A percentile compares a stretch with the other conserved stretches of the same genome.
phyloP scores from a whole-genome alignment of 1,140 invertebrate genomes.

The Drosophila kepulauana region DNA sequence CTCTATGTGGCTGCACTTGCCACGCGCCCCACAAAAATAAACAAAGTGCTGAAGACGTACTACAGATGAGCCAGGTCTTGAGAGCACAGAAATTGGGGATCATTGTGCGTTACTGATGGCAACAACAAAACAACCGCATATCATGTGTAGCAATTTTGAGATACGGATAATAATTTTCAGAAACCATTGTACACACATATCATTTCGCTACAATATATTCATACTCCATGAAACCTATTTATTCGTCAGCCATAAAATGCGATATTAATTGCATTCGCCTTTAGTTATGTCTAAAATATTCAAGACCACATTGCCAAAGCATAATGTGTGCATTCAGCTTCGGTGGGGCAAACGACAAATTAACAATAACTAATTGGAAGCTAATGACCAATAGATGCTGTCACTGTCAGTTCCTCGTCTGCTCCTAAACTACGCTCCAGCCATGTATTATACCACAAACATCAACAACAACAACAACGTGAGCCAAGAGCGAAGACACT shows the following conservation, averaged over 20 bases:
- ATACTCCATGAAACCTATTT: slow-evolving; percentile 19
- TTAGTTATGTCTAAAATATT: slow-evolving; percentile 24
- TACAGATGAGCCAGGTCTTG: slow-evolving; percentile 20
- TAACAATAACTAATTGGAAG: slow-evolving; percentile 78
- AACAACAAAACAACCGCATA: slow-evolving; percentile 49
- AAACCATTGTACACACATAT: not conserved
- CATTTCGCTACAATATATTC: not conserved
- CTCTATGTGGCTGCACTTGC: slow-evolving; percentile 67
- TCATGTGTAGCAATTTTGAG: slow-evolving; percentile 55
- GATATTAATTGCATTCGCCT: slow-evolving; percentile 41
- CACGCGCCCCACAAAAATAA: slow-evolving; percentile 73
- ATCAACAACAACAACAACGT: slow-evolving; percentile 8
- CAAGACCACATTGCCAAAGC: slow-evolving; percentile 29
- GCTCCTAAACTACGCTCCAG: slow-evolving; percentile 30
- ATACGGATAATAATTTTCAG: slow-evolving; percentile 19
- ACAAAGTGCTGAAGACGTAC: slow-evolving; percentile 42
- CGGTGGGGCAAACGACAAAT: slow-evolving; percentile 60
- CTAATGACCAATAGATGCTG: slow-evolving; percentile 66
- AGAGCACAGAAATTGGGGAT: not conserved
- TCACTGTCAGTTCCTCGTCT: slow-evolving; percentile 29
- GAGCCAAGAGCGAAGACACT: slow-evolving; percentile 30
- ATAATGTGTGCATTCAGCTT: slow-evolving; percentile 20
- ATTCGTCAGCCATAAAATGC: slow-evolving; percentile 23
- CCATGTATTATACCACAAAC: slow-evolving; percentile 1
- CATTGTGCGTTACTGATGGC: slow-evolving; percentile 6